phyloP scores from a whole-genome alignment of 2,888 invertebrate genomes.

The Parasteatoda lunata region DNA sequence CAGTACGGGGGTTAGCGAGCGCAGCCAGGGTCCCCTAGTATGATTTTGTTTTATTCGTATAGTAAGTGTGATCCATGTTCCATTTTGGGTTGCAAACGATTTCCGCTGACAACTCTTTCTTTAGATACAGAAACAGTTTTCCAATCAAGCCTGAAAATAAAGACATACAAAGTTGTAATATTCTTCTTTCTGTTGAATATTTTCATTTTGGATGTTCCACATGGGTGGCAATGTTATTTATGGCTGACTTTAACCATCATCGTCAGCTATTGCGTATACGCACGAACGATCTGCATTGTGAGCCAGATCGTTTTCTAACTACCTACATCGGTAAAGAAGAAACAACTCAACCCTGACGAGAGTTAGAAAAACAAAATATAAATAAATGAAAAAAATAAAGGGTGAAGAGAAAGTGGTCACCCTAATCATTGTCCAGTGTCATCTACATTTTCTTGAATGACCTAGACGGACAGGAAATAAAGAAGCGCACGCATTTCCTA shows the following conservation, averaged over 20 bases:
- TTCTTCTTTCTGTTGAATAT: no score
- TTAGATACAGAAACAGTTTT: no score
- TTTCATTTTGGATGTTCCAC: no score
- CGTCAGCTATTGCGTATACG: not conserved
- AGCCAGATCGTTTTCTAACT: not conserved
- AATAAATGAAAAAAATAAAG: not conserved
- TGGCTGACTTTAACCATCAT: not conserved
- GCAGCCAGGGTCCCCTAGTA: no score
- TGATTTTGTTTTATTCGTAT: no score
- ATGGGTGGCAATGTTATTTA: not conserved
- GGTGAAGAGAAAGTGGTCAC: slow-evolving; percentile 10
- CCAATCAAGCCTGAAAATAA: no score
- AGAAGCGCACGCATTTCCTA: slow-evolving; percentile 43
- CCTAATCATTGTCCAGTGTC: slow-evolving; percentile 8
- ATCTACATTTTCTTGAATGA: slow-evolving; percentile 7
- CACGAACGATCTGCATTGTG: not conserved
- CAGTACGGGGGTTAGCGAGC: no score
- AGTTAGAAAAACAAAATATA: not conserved
- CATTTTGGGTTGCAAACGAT: no score
- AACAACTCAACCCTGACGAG: not conserved
- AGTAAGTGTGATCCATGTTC: no score
- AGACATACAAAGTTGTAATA: no score
- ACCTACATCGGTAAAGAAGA: not conserved
- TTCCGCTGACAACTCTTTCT: no score
- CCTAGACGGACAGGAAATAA: slow-evolving; percentile 27